phyloP scores from a whole-genome alignment of 1,140 invertebrate genomes.

The Halotydeus destructor region DNA sequence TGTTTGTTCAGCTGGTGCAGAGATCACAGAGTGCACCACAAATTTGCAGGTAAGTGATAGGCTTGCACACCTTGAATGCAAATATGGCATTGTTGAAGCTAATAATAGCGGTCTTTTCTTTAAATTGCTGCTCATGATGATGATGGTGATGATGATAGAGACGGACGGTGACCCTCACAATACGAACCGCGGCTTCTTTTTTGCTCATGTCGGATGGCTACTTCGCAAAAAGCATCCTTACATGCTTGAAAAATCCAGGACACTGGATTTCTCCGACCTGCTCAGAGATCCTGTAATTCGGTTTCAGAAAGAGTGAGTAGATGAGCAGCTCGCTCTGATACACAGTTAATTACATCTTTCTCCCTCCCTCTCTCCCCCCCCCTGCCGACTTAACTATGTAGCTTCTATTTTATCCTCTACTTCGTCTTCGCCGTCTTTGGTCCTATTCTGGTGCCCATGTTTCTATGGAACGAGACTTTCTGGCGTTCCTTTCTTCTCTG shows the following conservation, averaged over 20 bases:
- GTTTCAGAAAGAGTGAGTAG: conserved; percentile 54
- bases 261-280: conserved; percentile 65
- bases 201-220: conserved; percentile 56
- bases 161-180: conserved; percentile 63
- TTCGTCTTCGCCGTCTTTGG: background rate
- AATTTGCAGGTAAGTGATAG: no score
- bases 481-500: background rate
- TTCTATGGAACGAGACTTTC: background rate
- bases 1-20: conserved; percentile 73
- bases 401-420: conserved; percentile 4
- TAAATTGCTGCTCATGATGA: no score
- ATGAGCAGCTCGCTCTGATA: no score
- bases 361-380: no score
- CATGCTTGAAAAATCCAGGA: conserved; percentile 59
- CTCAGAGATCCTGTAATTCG: conserved; percentile 55
- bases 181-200: conserved; percentile 52
- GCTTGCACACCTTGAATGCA: no score
- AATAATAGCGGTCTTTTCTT: no score
- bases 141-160: no score
- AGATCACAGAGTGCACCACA: conserved; percentile 59
- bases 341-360: no score
- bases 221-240: conserved; percentile 69
- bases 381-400: background rate
- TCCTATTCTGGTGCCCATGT: background rate
- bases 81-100: no score